Evolutionary conservation across 2,797 vertebrate genomes (phyloP), one percentile per base, ranked within the genome.

Genomic region (Margarornis squamiger): DNA sequence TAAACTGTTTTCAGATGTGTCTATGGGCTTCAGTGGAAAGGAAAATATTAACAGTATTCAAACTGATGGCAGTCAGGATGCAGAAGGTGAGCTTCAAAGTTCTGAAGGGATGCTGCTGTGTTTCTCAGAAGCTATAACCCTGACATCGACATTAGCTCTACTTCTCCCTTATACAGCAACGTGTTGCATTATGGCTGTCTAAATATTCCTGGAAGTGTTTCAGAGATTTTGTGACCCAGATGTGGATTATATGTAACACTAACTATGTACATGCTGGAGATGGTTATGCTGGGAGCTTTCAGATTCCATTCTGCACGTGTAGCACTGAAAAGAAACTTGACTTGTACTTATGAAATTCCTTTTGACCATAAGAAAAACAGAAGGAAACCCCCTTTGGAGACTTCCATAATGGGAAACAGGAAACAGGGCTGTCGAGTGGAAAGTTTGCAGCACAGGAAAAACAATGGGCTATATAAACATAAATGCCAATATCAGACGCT

Each of bases 1-100:
- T 79, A 96, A 96, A 96, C 93, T 90, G 46, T 79, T 95, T 96
- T 95, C 93, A 95, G 93, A 95, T 97, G 92, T 95, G 87, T 91
- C 77, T 84, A 68, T 6, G 38, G 68, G 43, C 65, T 85, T 71
- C 36, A 92, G 72, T 80, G 73, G 88, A 93, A 91, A 95, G 79
- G 92, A 95, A 94, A 90, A 94, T 90, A 93, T 90, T 94, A 92
- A 74, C 80, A 34, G 57, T 62, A 62, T 74, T 93, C 65, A 62
- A 76, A 63, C 89, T 71, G 81, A 89, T 68, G 77, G 93, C 68
- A 81, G 82, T 38, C 86, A 57, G 90, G 82, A 84, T 62, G 62
- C 87, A 92, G 84, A 93, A 96, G 90, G 91, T 67, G 71, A 95
- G 26, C 78, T 92, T 46, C 87, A 63, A 85, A 87, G 57, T 92